Evolutionary conservation across 2,888 invertebrate species (phyloP), one percentile per base, ranked within the genome.

Genomic region (Oxytorus armatus): DNA sequence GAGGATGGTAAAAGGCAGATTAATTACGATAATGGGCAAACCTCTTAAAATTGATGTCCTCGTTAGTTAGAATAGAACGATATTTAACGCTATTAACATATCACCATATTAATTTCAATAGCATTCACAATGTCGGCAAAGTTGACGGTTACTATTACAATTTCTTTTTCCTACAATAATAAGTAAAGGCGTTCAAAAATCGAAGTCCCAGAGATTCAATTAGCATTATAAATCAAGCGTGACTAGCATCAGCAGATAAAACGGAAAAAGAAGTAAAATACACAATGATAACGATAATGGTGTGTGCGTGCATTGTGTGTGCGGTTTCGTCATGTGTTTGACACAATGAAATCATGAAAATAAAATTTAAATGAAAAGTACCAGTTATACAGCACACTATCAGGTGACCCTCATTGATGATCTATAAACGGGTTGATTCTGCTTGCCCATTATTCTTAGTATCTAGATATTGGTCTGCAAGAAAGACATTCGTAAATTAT

Each of bases 371-470:
- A 84, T 84, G 82, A 84, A 84, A 88, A 89, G 81, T 92, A 92
- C 91, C 91, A 86, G 89, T 84, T 87, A 86, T 87, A 90, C 89
- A 90, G 90, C 90, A 85, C 85, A 89, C 87, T 89, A 89, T 90
- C 89, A 88, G 88, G 85, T 85, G 86, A 87, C 86, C 88, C 90
- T 90, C 89, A 88, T 83, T 88, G 90, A 85, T 89, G 89, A 87
- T 89, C 89, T 91, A 92, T 88, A 92, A 92, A 91, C 86, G 89
- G 87, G 91, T 92, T 87, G 92, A 91, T 91, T 91, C 92, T 85
- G 91, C 90, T 89, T 90, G 89, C 85, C 90, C 91, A 86, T 90
- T 92, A 89, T 90, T 89, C 89, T 91, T 92, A 92, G 91, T 88
- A 86, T 91, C 89, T 90, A 92, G 88, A 91, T 83, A 89, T 84